Evolutionary conservation across 35 echinoderm and acorn worm genomes (phyloP).

Genomic region (Diadema setosum): DNA sequence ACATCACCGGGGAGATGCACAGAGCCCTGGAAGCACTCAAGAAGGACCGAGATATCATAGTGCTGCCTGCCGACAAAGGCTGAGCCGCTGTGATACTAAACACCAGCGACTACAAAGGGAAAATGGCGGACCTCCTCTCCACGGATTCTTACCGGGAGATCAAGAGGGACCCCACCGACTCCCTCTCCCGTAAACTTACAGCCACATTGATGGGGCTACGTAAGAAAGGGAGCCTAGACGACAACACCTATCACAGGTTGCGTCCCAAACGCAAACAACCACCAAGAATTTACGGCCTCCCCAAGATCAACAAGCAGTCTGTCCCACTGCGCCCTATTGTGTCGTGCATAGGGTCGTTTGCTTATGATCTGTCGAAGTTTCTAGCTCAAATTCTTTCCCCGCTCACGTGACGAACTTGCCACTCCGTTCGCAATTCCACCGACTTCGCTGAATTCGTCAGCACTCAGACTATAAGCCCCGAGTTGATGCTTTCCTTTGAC

Average conservation of each 20-base stretch:
- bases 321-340: slow-evolving; percentile 13
- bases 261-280: not conserved
- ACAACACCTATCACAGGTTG: not conserved
- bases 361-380: not conserved
- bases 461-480: not conserved
- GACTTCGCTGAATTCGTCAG: not conserved
- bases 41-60: not conserved
- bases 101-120: not conserved
- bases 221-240: not conserved
- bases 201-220: not conserved
- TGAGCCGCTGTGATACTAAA: slow-evolving; percentile 19
- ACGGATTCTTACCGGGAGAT: not conserved
- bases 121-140: not conserved
- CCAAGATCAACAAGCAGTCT: not conserved
- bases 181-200: not conserved
- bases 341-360: not conserved
- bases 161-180: not conserved
- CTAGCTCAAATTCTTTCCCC: not conserved
- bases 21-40: slow-evolving; percentile 16
- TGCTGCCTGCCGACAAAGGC: slow-evolving; percentile 52
- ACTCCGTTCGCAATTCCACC: not conserved
- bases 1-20: not conserved
- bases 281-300: not conserved
- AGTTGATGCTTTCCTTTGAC: too few species aligned
- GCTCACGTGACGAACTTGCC: not conserved